Percentiles rank a stretch among this genome's conserved stretches.
Evolutionary conservation across 2,797 vertebrate genomes (phyloP).

Genomic region (Fistularia tabacaria): DNA sequence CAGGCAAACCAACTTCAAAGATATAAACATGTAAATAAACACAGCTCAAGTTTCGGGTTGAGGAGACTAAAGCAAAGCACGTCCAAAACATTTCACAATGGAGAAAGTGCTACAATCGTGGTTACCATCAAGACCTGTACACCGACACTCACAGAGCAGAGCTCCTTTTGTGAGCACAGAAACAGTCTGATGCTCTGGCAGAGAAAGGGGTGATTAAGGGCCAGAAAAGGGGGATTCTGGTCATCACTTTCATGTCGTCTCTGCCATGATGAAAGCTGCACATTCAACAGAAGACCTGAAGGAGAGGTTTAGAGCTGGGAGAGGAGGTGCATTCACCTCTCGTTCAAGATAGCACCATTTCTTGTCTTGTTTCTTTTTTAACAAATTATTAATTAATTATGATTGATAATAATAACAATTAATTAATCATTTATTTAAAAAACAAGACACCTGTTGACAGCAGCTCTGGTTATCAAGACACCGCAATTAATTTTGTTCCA

Average conservation of each 20-base stretch:
- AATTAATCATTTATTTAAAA: too few relatives aligned
- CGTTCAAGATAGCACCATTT: too few relatives aligned
- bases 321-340: slow-evolving; percentile 17
- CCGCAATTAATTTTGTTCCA: slow-evolving; percentile 20
- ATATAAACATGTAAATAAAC: too few relatives aligned
- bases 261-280: slow-evolving; percentile 35
- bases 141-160: slow-evolving; percentile 20
- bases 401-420: too few relatives aligned
- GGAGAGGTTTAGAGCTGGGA: slow-evolving; percentile 24
- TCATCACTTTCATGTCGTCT: slow-evolving; percentile 42
- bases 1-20: too few relatives aligned
- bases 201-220: slow-evolving; percentile 36
- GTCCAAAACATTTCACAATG: too few relatives aligned
- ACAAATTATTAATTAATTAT: too few relatives aligned
- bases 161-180: slow-evolving; percentile 42
- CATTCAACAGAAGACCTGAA: slow-evolving; percentile 27
- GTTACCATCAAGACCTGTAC: slow-evolving; percentile 19
- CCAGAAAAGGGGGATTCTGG: slow-evolving; percentile 44
- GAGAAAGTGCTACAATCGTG: too few relatives aligned
- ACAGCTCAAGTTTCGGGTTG: too few relatives aligned
- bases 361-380: too few relatives aligned
- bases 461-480: slow-evolving; percentile 28
- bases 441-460: slow-evolving; percentile 31
- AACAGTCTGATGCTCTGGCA: slow-evolving; percentile 33
- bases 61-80: too few relatives aligned